Base-by-base conservation (phyloP, 1,140 invertebrate genomes). In the Formica exsecta region DNA sequence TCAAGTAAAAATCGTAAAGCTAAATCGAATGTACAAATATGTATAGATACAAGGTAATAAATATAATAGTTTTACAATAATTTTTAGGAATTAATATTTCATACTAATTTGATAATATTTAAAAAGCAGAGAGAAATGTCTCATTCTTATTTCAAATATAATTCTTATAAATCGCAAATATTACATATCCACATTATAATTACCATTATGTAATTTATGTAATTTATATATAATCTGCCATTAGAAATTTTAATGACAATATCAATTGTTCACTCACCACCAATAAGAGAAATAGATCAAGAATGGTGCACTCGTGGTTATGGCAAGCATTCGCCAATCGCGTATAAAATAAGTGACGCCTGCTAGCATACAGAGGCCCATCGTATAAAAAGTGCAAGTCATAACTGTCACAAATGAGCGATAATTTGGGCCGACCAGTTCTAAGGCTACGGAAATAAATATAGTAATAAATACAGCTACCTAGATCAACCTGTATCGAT, bases 351-450 rank as follows among this genome's bases (percentile, higher is more conserved):
- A 98, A 2, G 98, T 98, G 2, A 99, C 96, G 3, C 96, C 96
- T 3, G 98, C 97, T 48, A 99, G 92, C 89, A 98, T 95, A 92
- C 98, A 97, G 41, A 98, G 95, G 1, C 98, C 98, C 65, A 98
- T 95, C 5, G 98, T 98, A 92, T 98, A 99, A 92, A 98, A 98
- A 41, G 98, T 96, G 88, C 98, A 98, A 0, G 98, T 98, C 97
- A 98, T 97, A 0, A 98, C 98, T 1, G 98, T 98, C 0, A 98
- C 97, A 94, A 98, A 98, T 1, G 98, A 98, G 87, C 98, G 96
- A 95, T 98, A 98, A 93, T 97, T 98, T 32, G 98, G 98, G 3
- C 98, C 98, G 22, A 98, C 98, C 38, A 99, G 93, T 95, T 99
- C 98, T 81, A 99, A 94, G 86, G 98, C 98, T 99, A 92, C 96